phyloP scores from a whole-genome alignment of 1,140 invertebrate genomes.

The Solenopsis invicta region DNA sequence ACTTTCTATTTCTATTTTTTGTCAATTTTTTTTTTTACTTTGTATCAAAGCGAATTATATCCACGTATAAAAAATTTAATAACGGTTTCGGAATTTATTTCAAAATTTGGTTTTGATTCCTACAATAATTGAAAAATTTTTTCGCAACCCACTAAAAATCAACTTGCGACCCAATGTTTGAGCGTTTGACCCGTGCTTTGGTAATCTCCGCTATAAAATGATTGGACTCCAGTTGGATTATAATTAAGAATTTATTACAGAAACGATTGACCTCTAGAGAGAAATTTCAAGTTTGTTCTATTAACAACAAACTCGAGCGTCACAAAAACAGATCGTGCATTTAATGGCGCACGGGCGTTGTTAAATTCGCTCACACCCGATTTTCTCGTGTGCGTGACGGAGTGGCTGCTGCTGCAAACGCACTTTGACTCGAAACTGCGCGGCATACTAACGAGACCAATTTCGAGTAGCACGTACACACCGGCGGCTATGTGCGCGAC shows the following conservation, averaged over 20 bases:
- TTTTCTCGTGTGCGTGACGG: constrained; percentile 65
- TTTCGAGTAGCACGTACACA: constrained; percentile 60
- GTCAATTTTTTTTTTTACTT: no score
- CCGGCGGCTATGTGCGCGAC: not conserved
- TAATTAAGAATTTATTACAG: not conserved
- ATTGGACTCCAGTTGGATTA: not conserved
- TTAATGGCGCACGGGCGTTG: constrained; percentile 59
- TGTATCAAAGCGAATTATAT: no score
- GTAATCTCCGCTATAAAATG: no score
- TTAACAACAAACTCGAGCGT: constrained; percentile 4
- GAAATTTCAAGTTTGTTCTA: not conserved
- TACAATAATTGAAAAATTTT: no score
- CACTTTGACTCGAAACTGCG: constrained; percentile 63
- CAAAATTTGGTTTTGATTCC: no score
- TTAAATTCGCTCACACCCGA: constrained; percentile 58
- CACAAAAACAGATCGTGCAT: constrained; percentile 61
- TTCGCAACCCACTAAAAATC: no score
- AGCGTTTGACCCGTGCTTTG: no score
- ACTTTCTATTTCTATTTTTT: no score
- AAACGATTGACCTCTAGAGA: not conserved
- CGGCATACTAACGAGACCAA: constrained; percentile 75
- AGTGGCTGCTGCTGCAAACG: constrained; percentile 62
- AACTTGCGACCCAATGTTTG: no score
- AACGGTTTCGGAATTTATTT: no score
- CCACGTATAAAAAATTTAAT: no score